A percentile compares a stretch with the other conserved stretches of the same genome.
phyloP scores from a whole-genome alignment of 1,140 invertebrate species.

The Acromyrmex echinatior region DNA sequence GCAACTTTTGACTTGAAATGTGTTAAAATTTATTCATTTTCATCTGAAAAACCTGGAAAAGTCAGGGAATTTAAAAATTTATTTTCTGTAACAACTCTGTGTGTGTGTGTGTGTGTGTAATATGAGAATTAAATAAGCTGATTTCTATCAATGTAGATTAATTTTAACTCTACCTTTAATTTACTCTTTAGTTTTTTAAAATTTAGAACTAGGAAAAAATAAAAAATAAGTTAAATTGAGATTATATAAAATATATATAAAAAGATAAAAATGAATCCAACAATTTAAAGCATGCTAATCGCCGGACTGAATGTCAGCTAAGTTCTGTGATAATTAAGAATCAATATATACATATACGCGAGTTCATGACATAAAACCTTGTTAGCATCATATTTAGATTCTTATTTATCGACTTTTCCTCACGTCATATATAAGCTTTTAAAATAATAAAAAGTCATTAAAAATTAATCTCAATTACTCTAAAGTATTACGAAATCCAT shows the following conservation, averaged over 20 bases:
- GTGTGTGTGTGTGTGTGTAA: not conserved
- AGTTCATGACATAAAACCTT: not conserved
- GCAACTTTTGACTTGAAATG: too few species aligned
- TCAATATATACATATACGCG: slow-evolving; percentile 2
- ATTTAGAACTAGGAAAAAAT: too few species aligned
- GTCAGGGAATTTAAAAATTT: too few species aligned
- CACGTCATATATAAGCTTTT: not conserved
- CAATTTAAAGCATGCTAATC: not conserved
- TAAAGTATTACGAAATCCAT: not conserved
- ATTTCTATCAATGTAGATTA: too few species aligned
- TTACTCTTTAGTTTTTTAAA: too few species aligned
- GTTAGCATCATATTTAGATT: not conserved
- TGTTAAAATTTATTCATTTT: too few species aligned
- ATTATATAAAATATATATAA: too few species aligned
- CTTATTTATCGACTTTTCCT: not conserved
- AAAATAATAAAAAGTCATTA: not conserved
- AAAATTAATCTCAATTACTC: not conserved
- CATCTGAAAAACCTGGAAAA: too few species aligned
- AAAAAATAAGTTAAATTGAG: too few species aligned
- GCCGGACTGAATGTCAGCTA: not conserved
- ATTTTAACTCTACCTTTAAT: too few species aligned
- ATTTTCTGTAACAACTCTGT: too few species aligned
- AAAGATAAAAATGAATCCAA: too few species aligned
- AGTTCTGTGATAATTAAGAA: not conserved
- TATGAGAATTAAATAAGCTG: not conserved